Conservation (phyloP, 1,140 invertebrate genomes). For the Zaprionus ornatus region DNA sequence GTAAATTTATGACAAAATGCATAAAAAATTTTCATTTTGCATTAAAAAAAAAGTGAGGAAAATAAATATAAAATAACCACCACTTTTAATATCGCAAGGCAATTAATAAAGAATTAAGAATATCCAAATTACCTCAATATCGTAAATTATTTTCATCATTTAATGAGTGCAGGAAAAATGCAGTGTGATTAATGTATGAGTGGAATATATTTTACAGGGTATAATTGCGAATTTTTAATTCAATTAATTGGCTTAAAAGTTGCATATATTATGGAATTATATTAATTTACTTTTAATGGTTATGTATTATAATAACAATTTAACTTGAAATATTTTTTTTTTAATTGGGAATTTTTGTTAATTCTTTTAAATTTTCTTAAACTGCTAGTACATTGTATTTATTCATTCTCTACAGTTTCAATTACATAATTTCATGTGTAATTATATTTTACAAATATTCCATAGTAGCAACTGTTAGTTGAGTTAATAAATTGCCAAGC, state of each 20-base stretch:
- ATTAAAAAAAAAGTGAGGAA: background rate
- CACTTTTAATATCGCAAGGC: background rate
- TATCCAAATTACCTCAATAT: background rate
- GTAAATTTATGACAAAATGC: slow-evolving; percentile 17
- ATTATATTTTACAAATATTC: no score
- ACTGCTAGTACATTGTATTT: no score
- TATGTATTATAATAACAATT: no score
- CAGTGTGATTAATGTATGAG: background rate
- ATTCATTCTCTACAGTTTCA: no score
- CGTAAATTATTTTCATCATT: background rate
- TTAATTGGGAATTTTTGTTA: no score
- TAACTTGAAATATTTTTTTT: no score
- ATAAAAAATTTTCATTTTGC: slow-evolving; percentile 3
- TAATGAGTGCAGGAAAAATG: background rate
- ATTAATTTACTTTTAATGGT: no score
- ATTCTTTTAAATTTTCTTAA: no score
- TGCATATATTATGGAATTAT: background rate
- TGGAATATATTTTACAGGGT: background rate
- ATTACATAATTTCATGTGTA: no score
- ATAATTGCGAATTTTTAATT: background rate
- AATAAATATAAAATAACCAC: background rate
- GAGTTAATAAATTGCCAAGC: no score
- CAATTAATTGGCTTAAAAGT: background rate
- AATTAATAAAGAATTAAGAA: slow-evolving; percentile 22
- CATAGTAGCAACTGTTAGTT: no score